These are phyloP conservation scores for Drymodes brunneopygia DNA, from an alignment of 2,113 vertebrate species.

Conservation along the genomic window DNA sequence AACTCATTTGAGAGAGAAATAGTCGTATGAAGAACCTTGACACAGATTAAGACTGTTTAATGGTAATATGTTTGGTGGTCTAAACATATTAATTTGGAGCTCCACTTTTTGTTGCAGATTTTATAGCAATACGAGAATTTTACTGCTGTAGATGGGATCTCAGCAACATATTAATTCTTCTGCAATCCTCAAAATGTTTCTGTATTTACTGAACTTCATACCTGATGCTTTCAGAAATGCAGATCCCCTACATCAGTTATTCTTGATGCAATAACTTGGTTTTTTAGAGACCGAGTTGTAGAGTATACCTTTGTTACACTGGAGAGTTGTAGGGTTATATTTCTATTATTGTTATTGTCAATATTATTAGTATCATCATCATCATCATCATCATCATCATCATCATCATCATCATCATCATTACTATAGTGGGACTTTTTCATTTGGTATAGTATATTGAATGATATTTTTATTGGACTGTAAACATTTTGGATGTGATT, in stretches of 20 bases:
- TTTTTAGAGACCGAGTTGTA: background rate
- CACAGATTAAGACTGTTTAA: background rate
- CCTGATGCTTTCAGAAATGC: background rate
- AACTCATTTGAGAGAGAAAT: background rate
- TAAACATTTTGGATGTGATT: background rate
- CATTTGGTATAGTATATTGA: too few relatives aligned
- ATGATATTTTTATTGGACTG: background rate
- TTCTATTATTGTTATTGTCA: background rate
- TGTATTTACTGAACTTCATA: background rate
- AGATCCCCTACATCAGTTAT: background rate
- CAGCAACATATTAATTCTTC: background rate
- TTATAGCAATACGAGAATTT: background rate
- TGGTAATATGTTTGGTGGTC: background rate
- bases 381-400: rapidly evolving
- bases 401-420: rapidly evolving
- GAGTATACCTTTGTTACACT: background rate
- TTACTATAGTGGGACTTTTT: background rate
- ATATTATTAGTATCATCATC: too few relatives aligned
- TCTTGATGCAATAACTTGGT: background rate
- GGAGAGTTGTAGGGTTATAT: background rate
- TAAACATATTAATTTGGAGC: background rate
- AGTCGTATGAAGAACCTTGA: background rate
- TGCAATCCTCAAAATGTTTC: background rate
- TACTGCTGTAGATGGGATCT: background rate
- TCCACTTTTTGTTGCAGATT: background rate